Evolutionary conservation across 2,888 invertebrate species (phyloP).

Genomic region (Fissipunctia ypsillon): DNA sequence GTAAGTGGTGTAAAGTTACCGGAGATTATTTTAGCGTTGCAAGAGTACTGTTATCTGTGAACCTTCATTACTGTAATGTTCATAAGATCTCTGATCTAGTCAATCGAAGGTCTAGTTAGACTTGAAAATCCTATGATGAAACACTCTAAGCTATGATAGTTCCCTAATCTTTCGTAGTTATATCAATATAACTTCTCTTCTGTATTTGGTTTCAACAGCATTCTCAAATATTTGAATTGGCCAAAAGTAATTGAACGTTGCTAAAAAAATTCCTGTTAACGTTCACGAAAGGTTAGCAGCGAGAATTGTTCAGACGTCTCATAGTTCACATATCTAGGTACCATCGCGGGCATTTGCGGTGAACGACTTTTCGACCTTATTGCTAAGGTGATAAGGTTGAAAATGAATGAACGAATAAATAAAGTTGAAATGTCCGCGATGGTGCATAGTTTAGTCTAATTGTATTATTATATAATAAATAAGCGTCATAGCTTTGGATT

Average conservation of each 20-base stretch:
- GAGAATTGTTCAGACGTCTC: not conserved
- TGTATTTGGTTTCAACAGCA: conserved; percentile 12
- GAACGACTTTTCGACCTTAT: no score
- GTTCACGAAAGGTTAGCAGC: not conserved
- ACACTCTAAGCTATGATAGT: not conserved
- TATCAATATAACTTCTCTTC: not conserved
- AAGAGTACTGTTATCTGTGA: conserved; percentile 73
- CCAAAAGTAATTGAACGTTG: conserved; percentile 5
- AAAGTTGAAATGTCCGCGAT: no score
- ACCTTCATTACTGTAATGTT: conserved; percentile 32
- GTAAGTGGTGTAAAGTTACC: conserved; percentile 61
- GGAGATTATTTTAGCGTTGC: conserved; percentile 71
- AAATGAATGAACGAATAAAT: no score
- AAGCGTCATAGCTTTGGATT: conserved; percentile 6
- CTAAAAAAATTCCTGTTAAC: not conserved
- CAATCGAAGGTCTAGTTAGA: conserved; percentile 38
- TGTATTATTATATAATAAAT: conserved; percentile 10
- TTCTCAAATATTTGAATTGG: conserved; percentile 5
- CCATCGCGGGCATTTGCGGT: no score
- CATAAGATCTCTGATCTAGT: conserved; percentile 53
- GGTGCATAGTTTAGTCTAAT: conserved; percentile 2
- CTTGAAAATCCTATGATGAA: conserved; percentile 11
- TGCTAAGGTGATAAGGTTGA: no score
- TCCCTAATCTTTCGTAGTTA: not conserved
- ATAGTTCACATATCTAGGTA: conserved; percentile 2